Conservation (phyloP, 2,113 vertebrate species). For the Jacana jacana region DNA sequence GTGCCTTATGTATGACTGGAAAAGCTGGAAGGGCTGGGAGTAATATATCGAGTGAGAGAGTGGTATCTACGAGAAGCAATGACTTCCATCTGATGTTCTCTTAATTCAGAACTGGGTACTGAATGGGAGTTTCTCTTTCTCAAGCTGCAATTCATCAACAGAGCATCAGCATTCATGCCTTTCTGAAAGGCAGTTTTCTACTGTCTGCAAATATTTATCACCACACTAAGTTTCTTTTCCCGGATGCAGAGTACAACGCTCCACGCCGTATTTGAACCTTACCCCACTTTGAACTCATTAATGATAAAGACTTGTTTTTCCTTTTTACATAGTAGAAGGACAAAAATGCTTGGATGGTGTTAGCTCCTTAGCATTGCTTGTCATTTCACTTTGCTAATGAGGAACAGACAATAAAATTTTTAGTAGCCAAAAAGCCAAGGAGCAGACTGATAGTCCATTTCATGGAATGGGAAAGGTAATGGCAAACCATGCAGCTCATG, state of each 20-base stretch:
- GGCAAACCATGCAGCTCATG: not conserved
- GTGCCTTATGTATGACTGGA: not conserved
- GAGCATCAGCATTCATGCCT: not conserved
- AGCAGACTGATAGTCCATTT: not conserved
- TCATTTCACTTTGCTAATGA: not conserved
- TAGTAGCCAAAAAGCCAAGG: not conserved
- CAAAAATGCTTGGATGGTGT: not conserved
- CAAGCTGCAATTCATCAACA: not conserved
- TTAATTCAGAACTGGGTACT: not conserved
- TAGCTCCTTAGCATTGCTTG: not conserved
- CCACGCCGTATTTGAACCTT: not conserved
- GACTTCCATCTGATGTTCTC: not conserved
- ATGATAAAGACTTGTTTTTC: too few species aligned
- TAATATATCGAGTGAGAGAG: not conserved
- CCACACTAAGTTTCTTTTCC: not conserved
- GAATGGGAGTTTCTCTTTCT: not conserved
- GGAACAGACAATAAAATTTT: not conserved
- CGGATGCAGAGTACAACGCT: not conserved
- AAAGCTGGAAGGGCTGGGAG: not conserved
- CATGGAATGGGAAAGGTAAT: not conserved
- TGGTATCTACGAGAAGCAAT: not conserved
- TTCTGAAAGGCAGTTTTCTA: not conserved
- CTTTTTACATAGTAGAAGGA: too few species aligned
- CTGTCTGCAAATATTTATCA: not conserved
- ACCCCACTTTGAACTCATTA: not conserved